These are phyloP conservation scores for Catocala sponsa DNA, from an alignment of 2,888 invertebrate genomes.

Conservation along the genomic window DNA sequence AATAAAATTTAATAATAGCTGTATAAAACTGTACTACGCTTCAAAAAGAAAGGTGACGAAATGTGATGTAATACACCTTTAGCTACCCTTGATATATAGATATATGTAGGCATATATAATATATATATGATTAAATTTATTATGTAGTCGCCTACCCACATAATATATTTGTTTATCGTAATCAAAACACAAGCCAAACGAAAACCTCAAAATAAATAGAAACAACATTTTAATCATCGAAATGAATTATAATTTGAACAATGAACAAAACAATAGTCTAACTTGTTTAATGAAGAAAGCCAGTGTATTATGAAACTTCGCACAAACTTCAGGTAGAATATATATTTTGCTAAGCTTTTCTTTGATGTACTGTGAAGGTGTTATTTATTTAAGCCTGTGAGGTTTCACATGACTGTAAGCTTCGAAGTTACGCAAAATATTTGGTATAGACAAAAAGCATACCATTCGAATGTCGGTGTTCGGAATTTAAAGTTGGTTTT, in stretches of 20 bases:
- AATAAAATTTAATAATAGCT: too few relatives aligned
- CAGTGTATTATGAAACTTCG: constrained; percentile 39
- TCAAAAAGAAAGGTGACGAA: too few relatives aligned
- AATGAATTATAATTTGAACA: constrained; percentile 47
- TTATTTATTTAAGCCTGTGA: not conserved
- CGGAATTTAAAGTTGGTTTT: too few relatives aligned
- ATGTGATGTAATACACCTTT: too few relatives aligned
- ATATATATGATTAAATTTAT: too few relatives aligned
- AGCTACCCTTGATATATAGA: too few relatives aligned
- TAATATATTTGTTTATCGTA: not conserved
- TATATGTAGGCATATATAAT: too few relatives aligned
- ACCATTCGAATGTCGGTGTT: too few relatives aligned
- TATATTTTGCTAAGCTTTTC: constrained; percentile 61
- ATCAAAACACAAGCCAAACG: constrained; percentile 7
- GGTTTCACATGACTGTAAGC: not conserved
- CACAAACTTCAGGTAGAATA: constrained; percentile 57
- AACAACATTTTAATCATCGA: constrained; percentile 48
- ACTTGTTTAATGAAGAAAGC: constrained; percentile 51
- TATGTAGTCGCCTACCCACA: too few relatives aligned
- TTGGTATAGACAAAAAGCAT: too few relatives aligned
- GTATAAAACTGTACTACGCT: too few relatives aligned
- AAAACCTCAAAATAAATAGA: constrained; percentile 22
- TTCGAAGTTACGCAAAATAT: not conserved
- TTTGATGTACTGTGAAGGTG: constrained; percentile 43
- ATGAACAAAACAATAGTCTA: constrained; percentile 36